These are phyloP conservation scores for Keiferia lycopersicella DNA, from an alignment of 2,888 invertebrate genomes.

Conservation along the genomic window DNA sequence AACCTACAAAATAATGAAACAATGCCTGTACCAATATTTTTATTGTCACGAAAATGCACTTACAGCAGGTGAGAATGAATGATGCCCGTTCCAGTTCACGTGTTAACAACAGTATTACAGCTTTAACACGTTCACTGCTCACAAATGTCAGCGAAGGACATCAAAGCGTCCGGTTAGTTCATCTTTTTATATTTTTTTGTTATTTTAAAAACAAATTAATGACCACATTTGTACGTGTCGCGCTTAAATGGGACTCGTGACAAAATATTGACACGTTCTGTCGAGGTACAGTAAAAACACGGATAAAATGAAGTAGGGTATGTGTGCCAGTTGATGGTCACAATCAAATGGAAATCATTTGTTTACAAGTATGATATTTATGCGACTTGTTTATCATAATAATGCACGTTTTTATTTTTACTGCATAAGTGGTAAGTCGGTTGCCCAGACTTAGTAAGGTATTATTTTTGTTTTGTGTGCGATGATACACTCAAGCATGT, in stretches of 20 bases:
- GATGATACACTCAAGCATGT: too few relatives aligned
- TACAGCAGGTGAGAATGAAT: slow-evolving; percentile 38
- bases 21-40: too few relatives aligned
- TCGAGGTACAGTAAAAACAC: slow-evolving; percentile 54
- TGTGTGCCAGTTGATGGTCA: slow-evolving; percentile 30
- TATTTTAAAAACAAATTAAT: slow-evolving; percentile 67
- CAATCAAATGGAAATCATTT: neutral
- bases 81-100: slow-evolving; percentile 44
- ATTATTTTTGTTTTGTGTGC: too few relatives aligned
- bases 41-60: neutral
- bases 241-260: slow-evolving; percentile 70
- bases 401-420: neutral
- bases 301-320: slow-evolving; percentile 59
- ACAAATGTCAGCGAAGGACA: slow-evolving; percentile 56
- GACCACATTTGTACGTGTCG: slow-evolving; percentile 73
- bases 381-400: neutral
- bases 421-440: too few relatives aligned
- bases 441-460: too few relatives aligned
- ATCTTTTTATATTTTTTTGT: slow-evolving; percentile 46
- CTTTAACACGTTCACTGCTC: slow-evolving; percentile 47
- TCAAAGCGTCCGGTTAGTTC: slow-evolving; percentile 67
- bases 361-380: neutral
- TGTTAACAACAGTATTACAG: slow-evolving; percentile 51
- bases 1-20: too few relatives aligned
- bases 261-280: slow-evolving; percentile 76